Percentiles rank a stretch among this genome's conserved stretches.
phyloP scores from a whole-genome alignment of 2,797 vertebrate genomes.

The Eurystomus glaucurus region DNA sequence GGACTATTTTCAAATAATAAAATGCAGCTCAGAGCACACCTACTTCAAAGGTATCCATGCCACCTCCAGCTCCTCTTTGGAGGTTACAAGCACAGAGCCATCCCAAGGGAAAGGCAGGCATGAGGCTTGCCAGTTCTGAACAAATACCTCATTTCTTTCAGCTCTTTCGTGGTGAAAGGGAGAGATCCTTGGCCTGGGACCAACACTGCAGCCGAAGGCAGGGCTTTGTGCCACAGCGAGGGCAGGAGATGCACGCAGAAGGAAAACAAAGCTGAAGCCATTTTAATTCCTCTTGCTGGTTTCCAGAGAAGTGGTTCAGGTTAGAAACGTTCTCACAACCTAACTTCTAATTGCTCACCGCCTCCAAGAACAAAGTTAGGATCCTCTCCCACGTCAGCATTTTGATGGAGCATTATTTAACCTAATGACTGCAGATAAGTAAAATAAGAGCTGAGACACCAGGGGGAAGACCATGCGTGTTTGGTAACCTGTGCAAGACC shows the following conservation, averaged over 20 bases:
- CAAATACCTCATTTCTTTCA: slow-evolving; percentile 56
- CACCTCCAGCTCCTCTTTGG: fast-evolving
- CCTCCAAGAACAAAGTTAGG: not conserved
- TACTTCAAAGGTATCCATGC: not conserved
- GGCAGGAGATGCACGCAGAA: not conserved
- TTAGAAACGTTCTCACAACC: not conserved
- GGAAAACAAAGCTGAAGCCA: slow-evolving; percentile 22
- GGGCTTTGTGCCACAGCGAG: not conserved
- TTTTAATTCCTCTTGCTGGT: not conserved
- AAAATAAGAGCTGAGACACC: not conserved
- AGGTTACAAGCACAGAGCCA: not conserved
- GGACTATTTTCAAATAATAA: not conserved
- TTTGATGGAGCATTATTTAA: not conserved
- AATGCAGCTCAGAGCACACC: not conserved
- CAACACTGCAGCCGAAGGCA: not conserved
- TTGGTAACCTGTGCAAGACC: not conserved
- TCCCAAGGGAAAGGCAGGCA: slow-evolving; percentile 17
- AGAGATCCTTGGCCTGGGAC: not conserved
- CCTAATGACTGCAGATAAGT: not conserved
- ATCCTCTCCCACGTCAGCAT: not conserved
- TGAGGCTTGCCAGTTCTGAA: not conserved
- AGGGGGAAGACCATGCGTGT: not conserved
- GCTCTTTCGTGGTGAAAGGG: slow-evolving; percentile 10
- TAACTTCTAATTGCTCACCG: not conserved
- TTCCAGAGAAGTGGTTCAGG: not conserved